Conservation (phyloP, 2,113 vertebrate species). For the Phylloscopus trochiloides region DNA sequence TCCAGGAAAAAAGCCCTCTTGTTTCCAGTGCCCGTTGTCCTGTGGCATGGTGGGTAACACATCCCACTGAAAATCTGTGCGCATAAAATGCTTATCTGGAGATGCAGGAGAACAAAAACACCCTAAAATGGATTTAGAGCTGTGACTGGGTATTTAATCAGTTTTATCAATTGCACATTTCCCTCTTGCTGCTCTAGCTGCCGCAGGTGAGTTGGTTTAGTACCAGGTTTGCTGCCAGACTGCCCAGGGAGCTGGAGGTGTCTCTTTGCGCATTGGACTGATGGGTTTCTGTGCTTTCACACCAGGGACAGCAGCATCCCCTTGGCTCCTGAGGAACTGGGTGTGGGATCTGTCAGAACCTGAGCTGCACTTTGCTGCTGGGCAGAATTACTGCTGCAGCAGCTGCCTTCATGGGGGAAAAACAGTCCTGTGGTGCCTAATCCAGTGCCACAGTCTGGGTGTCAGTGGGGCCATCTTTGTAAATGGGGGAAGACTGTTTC, state of each 20-base stretch:
- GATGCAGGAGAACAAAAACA: background rate
- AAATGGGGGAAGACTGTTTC: background rate
- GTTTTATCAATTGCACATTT: fast-evolving
- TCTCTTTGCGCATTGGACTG: background rate
- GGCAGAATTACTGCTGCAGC: background rate
- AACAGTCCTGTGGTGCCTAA: background rate
- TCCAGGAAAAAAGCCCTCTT: background rate
- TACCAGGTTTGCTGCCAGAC: background rate
- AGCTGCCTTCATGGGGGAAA: fast-evolving
- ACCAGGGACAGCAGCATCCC: background rate
- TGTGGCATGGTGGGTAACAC: background rate
- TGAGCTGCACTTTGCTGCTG: background rate
- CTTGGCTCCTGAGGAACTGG: background rate
- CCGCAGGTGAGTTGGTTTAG: fast-evolving
- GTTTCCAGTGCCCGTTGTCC: background rate
- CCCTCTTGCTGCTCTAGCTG: background rate
- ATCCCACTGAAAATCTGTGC: background rate
- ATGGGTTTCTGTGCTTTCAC: background rate
- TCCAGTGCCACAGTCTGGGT: background rate
- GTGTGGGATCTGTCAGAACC: background rate
- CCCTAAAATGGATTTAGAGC: background rate
- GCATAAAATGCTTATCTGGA: background rate
- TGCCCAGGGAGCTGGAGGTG: background rate
- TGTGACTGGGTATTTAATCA: background rate
- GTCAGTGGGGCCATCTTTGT: background rate